Evolutionary conservation across 2,888 invertebrate species (phyloP).

Genomic region (Gisinianus flammeolus): DNA sequence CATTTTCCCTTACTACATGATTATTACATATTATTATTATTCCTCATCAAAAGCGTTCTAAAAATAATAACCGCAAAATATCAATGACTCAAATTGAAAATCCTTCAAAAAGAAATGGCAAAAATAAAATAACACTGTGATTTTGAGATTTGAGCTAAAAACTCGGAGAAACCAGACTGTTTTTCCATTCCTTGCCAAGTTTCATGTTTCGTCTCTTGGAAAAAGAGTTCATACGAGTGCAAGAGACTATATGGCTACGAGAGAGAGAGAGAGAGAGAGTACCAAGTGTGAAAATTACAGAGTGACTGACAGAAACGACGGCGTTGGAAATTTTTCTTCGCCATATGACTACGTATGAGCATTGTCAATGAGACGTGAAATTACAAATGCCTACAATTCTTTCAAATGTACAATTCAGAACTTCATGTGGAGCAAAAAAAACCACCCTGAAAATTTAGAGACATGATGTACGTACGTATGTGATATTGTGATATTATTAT

Average conservation of each 20-base stretch:
- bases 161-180: neutral
- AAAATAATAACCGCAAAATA: no score
- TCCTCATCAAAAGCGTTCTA: no score
- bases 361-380: slow-evolving; percentile 1
- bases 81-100: no score
- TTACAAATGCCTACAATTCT: slow-evolving; percentile 6
- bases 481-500: no score
- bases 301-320: slow-evolving; percentile 15
- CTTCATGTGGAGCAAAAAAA: neutral
- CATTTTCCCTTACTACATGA: no score
- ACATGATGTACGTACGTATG: no score
- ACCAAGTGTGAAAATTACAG: slow-evolving; percentile 7
- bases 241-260: neutral
- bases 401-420: neutral
- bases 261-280: no score
- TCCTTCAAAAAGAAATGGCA: neutral
- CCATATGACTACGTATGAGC: neutral
- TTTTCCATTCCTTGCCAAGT: neutral
- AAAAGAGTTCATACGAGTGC: neutral
- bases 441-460: no score
- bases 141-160: neutral
- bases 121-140: neutral
- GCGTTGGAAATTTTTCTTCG: neutral
- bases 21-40: no score
- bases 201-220: neutral